Conservation (phyloP, 2,888 invertebrate genomes). For the Entomobrya multifasciata region DNA sequence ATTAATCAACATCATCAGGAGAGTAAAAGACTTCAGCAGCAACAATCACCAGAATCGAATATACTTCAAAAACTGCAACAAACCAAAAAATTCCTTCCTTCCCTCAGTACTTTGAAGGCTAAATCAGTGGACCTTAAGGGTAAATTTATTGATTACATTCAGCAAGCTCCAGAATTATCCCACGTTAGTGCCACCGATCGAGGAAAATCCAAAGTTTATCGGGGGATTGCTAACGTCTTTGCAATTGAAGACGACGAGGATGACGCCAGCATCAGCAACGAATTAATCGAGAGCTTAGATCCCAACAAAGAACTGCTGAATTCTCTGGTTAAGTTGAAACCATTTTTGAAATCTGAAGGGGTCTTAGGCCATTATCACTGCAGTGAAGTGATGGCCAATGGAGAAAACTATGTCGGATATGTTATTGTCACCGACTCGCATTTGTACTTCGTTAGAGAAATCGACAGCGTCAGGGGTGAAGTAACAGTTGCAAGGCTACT, state of each 20-base stretch:
- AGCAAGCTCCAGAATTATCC: slow-evolving; percentile 85
- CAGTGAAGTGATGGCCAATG: slow-evolving; percentile 94
- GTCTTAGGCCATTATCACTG: slow-evolving; percentile 86
- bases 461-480: slow-evolving; percentile 85
- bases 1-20: slow-evolving; percentile 81
- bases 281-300: slow-evolving; percentile 63
- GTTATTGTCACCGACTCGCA: slow-evolving; percentile 92
- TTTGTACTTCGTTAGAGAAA: slow-evolving; percentile 89
- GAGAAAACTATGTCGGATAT: slow-evolving; percentile 90
- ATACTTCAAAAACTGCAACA: slow-evolving; percentile 52
- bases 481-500: slow-evolving; percentile 93
- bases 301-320: slow-evolving; percentile 56
- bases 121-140: slow-evolving; percentile 96
- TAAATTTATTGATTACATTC: slow-evolving; percentile 95
- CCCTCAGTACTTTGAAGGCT: slow-evolving; percentile 85
- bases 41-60: slow-evolving; percentile 61
- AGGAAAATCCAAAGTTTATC: slow-evolving; percentile 90
- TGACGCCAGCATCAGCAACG: slow-evolving; percentile 80
- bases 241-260: slow-evolving; percentile 95
- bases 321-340: slow-evolving; percentile 52
- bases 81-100: slow-evolving; percentile 68
- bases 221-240: slow-evolving; percentile 95
- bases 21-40: slow-evolving; percentile 47
- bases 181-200: slow-evolving; percentile 93
- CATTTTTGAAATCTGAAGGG: slow-evolving; percentile 56